These are phyloP conservation scores for Macaca mulatta DNA, from an alignment of 2,113 vertebrate species.

Conservation along the genomic window DNA sequence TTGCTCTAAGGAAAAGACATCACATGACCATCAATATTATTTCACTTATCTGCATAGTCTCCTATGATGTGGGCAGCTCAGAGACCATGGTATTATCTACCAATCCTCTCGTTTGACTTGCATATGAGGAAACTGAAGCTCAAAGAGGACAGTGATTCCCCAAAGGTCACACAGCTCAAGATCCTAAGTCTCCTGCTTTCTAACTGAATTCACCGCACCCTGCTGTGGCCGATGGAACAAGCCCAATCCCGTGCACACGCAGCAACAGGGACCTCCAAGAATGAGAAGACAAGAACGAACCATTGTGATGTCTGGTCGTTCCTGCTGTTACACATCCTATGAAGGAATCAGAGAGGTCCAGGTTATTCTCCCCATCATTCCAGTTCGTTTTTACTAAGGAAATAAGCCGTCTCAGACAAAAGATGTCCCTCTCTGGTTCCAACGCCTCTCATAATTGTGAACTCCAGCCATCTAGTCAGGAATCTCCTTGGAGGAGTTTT, in stretches of 20 bases:
- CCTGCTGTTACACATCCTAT: accelerated
- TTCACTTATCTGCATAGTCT: background rate
- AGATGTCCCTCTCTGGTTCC: background rate
- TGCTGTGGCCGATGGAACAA: background rate
- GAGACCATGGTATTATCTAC: background rate
- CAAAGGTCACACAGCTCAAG: background rate
- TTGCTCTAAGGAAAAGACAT: background rate
- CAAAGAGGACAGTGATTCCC: background rate
- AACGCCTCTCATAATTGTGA: constrained; percentile 62
- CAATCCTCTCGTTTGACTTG: background rate
- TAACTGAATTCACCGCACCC: accelerated
- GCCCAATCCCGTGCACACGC: accelerated
- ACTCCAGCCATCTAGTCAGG: constrained; percentile 67
- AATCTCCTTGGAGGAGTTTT: constrained; percentile 79
- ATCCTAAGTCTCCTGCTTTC: background rate
- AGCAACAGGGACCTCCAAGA: accelerated
- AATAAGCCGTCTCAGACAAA: background rate
- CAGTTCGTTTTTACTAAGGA: background rate
- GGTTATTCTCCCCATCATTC: background rate
- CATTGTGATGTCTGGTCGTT: accelerated
- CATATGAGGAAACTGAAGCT: background rate
- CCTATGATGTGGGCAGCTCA: background rate
- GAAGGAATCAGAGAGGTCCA: background rate
- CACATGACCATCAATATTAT: background rate
- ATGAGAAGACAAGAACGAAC: background rate